phyloP scores from a whole-genome alignment of 2,113 vertebrate genomes.

The Myrmecobius fasciatus region DNA sequence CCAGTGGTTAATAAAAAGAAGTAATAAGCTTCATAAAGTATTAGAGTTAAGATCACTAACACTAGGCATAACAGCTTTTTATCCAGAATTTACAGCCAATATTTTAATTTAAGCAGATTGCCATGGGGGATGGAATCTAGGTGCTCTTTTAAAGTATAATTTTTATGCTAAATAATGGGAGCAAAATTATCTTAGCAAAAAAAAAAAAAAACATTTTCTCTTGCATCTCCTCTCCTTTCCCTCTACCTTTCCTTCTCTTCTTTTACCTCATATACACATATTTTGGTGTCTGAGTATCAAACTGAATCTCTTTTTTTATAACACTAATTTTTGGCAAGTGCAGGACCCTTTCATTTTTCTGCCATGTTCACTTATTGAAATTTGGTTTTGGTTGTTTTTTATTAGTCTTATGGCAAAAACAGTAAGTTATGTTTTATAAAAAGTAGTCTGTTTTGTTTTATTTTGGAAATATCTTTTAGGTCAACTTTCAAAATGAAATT shows the following conservation, averaged over 20 bases:
- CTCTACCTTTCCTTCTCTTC: neutral
- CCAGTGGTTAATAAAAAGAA: constrained; percentile 79
- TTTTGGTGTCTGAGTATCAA: constrained; percentile 43
- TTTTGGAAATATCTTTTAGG: constrained; percentile 62
- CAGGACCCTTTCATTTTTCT: constrained; percentile 75
- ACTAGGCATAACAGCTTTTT: constrained; percentile 74
- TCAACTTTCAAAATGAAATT: constrained; percentile 68
- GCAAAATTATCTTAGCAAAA: constrained; percentile 61
- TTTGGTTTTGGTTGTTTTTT: constrained; percentile 53
- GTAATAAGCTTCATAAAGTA: constrained; percentile 82
- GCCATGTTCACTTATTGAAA: constrained; percentile 75
- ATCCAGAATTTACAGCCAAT: constrained; percentile 79
- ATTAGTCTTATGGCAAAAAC: constrained; percentile 77
- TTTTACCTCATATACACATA: constrained; percentile 13
- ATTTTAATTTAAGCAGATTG: constrained; percentile 76
- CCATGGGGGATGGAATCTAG: constrained; percentile 61
- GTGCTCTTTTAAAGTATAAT: constrained; percentile 57
- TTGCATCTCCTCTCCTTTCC: neutral
- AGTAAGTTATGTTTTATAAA: constrained; percentile 67
- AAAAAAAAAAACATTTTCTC: neutral
- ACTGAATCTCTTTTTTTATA: constrained; percentile 60
- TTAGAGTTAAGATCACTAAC: constrained; percentile 79
- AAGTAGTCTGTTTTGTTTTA: neutral
- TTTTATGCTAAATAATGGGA: constrained; percentile 68
- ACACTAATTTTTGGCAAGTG: constrained; percentile 70